Conservation (phyloP, 2,797 vertebrate genomes). For the Sebastes trivittatus region DNA sequence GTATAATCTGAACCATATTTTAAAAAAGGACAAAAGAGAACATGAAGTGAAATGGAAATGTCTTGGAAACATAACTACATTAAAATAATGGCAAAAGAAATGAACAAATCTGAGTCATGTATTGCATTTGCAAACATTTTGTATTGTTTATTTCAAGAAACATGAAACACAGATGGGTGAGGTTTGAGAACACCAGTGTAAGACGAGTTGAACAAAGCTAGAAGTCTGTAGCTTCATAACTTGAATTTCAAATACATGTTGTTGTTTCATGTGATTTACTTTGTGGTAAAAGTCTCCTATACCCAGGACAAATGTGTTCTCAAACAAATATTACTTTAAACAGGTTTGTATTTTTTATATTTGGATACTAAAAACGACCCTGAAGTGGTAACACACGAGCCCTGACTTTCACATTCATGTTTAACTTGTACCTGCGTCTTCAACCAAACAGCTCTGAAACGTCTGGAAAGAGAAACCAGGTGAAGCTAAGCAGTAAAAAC, state of each 20-base stretch:
- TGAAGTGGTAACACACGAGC: neutral
- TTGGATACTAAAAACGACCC: neutral
- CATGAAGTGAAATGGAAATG: neutral
- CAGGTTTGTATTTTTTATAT: neutral
- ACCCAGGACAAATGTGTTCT: neutral
- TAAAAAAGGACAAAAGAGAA: neutral
- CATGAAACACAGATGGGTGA: conserved; percentile 5
- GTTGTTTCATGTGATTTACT: neutral
- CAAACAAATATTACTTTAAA: neutral
- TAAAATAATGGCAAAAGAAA: conserved; percentile 6
- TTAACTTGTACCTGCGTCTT: neutral
- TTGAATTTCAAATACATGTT: neutral
- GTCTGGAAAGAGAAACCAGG: conserved; percentile 67
- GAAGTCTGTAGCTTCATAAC: neutral
- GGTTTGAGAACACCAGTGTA: neutral
- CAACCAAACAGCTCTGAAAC: neutral
- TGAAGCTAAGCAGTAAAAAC: conserved; percentile 50
- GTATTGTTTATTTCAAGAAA: conserved; percentile 26
- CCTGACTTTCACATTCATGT: neutral
- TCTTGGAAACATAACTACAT: conserved; percentile 10
- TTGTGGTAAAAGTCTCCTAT: neutral
- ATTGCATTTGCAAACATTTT: conserved; percentile 9
- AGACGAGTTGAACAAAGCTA: neutral
- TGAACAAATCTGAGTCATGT: conserved; percentile 18
- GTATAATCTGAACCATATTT: conserved; percentile 17